Percentiles rank a stretch among this genome's conserved stretches.
Conservation (phyloP, 2,888 invertebrate genomes). For the Lymantria monacha region DNA sequence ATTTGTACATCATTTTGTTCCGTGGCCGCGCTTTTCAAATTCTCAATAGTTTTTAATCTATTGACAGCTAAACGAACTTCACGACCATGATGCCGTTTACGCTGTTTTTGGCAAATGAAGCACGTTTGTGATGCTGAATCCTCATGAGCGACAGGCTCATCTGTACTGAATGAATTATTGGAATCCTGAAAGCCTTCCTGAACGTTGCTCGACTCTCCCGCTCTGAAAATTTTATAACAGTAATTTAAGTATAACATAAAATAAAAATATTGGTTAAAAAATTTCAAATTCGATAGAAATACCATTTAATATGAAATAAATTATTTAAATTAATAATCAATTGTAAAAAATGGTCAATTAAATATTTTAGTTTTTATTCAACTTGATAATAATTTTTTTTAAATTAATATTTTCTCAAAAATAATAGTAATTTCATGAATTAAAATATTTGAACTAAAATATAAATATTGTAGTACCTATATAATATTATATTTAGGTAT, state of each 20-base stretch:
- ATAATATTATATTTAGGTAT: too few species aligned
- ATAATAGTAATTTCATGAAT: too few species aligned
- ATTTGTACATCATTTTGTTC: slow-evolving; percentile 18
- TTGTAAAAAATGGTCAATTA: too few species aligned
- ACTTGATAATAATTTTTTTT: too few species aligned
- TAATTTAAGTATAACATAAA: slow-evolving; percentile 10
- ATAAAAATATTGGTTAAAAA: slow-evolving; percentile 8
- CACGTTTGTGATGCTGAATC: slow-evolving; percentile 15
- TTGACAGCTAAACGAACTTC: slow-evolving; percentile 24
- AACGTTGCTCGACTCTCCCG: slow-evolving; percentile 15
- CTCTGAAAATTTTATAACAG: slow-evolving; percentile 13
- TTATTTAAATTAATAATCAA: too few species aligned
- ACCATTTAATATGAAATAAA: too few species aligned
- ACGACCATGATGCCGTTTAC: slow-evolving; percentile 25
- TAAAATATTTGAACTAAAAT: too few species aligned
- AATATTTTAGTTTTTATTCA: too few species aligned
- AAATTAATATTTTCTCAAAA: too few species aligned
- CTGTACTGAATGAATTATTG: too few species aligned
- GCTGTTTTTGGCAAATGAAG: slow-evolving; percentile 28
- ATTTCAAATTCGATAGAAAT: neutral
- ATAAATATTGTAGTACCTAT: too few species aligned
- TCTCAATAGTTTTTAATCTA: slow-evolving; percentile 23
- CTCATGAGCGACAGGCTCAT: too few species aligned
- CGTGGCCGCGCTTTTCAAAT: slow-evolving; percentile 23
- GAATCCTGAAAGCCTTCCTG: slow-evolving; percentile 16